phyloP scores from a whole-genome alignment of 2,797 vertebrate species.

The Liparis tanakae region DNA sequence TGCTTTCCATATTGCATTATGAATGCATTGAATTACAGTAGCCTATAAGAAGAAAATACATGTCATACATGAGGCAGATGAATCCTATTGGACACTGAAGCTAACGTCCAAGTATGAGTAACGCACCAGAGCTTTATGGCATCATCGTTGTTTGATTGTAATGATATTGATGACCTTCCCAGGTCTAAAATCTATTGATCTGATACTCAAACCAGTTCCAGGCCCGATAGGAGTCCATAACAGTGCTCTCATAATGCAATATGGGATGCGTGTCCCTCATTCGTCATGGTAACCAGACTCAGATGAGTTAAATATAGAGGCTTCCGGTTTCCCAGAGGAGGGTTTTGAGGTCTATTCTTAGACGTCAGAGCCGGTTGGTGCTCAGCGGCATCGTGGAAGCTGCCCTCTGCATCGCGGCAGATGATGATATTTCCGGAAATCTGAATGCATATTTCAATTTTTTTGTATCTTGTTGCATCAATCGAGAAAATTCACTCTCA shows the following conservation, averaged over 20 bases:
- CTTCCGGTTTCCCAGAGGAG: slow-evolving; percentile 76
- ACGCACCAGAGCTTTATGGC: slow-evolving; percentile 47
- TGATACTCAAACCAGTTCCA: slow-evolving; percentile 65
- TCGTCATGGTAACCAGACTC: slow-evolving; percentile 79
- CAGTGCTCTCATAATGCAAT: slow-evolving; percentile 74
- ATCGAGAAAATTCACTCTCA: slow-evolving; percentile 19
- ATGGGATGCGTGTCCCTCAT: slow-evolving; percentile 73
- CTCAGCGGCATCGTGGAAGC: slow-evolving; percentile 56
- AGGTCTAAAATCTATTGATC: slow-evolving; percentile 65
- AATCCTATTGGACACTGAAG: slow-evolving; percentile 47
- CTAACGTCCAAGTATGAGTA: slow-evolving; percentile 47
- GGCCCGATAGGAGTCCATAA: slow-evolving; percentile 68
- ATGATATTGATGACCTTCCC: slow-evolving; percentile 62
- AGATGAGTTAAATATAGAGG: slow-evolving; percentile 81
- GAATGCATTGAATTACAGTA: slow-evolving; percentile 29
- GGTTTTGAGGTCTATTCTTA: slow-evolving; percentile 80
- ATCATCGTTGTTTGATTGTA: slow-evolving; percentile 58
- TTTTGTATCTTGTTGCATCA: slow-evolving; percentile 3
- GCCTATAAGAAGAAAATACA: slow-evolving; percentile 30
- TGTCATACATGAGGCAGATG: slow-evolving; percentile 42
- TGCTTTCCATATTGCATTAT: not conserved
- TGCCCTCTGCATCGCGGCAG: slow-evolving; percentile 54
- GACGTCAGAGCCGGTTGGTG: slow-evolving; percentile 68
- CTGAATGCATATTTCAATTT: not conserved
- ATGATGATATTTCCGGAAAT: slow-evolving; percentile 49